A percentile compares a stretch with the other conserved stretches of the same genome.
Conservation (phyloP, 2,888 invertebrate species). For the Antitype chi region DNA sequence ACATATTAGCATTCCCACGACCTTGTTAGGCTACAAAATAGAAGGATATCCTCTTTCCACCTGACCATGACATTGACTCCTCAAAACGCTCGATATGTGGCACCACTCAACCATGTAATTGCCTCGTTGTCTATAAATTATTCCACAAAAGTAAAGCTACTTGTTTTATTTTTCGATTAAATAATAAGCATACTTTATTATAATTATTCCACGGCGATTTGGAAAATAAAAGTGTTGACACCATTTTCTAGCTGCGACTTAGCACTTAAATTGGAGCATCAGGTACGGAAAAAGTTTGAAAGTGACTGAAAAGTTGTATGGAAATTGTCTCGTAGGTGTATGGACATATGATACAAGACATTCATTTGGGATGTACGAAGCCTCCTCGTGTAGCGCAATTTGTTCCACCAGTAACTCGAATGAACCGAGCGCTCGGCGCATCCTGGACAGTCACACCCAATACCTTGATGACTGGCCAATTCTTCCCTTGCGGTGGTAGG, state of each 20-base stretch:
- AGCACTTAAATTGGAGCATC: constrained; percentile 1
- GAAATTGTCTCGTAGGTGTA: background rate
- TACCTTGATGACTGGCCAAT: too few species aligned
- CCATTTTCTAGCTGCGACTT: background rate
- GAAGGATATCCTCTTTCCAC: constrained; percentile 73
- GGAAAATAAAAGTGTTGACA: background rate
- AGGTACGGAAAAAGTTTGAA: background rate
- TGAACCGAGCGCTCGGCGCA: too few species aligned
- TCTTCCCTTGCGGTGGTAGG: too few species aligned
- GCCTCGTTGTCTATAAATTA: constrained; percentile 75
- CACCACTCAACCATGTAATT: constrained; percentile 79
- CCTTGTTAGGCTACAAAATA: constrained; percentile 64
- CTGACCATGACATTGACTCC: constrained; percentile 62
- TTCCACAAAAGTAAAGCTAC: constrained; percentile 44
- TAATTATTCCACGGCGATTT: background rate
- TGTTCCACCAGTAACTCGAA: too few species aligned
- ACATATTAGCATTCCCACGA: constrained; percentile 69
- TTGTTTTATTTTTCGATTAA: constrained; percentile 44
- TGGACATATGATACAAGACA: too few species aligned
- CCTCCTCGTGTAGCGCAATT: too few species aligned
- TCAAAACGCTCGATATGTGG: constrained; percentile 74
- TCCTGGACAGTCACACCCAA: too few species aligned
- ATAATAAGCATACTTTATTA: constrained; percentile 16
- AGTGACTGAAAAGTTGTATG: background rate
- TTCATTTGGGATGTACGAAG: too few species aligned